Conservation (phyloP, 1,140 invertebrate species). For the Bactericera cockerelli region DNA sequence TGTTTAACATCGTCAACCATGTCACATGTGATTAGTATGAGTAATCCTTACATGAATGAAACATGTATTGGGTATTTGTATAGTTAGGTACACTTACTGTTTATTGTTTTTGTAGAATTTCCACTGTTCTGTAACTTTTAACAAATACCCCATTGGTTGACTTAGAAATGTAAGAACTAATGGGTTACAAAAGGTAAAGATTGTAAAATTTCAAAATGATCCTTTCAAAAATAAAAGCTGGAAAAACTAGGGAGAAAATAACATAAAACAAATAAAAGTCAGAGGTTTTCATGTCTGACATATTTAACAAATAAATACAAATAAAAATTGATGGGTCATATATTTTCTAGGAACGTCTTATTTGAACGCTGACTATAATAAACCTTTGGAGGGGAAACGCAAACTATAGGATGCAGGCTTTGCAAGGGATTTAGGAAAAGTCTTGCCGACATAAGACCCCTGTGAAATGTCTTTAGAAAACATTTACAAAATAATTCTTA, state of each 20-base stretch:
- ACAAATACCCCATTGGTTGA: too few relatives aligned
- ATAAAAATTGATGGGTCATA: not conserved
- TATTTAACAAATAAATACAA: slow-evolving; percentile 8
- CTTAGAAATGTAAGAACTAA: too few relatives aligned
- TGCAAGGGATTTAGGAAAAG: slow-evolving; percentile 1
- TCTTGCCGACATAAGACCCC: not conserved
- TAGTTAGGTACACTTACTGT: too few relatives aligned
- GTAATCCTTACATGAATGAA: too few relatives aligned
- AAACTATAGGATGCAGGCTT: not conserved
- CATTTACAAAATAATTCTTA: not conserved
- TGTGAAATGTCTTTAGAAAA: not conserved
- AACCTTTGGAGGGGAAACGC: not conserved
- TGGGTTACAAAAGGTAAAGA: too few relatives aligned
- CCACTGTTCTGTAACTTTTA: too few relatives aligned
- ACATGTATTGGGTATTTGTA: too few relatives aligned
- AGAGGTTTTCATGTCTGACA: not conserved
- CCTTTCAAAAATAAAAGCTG: not conserved
- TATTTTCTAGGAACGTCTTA: not conserved
- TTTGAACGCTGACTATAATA: too few relatives aligned
- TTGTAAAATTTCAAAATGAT: too few relatives aligned
- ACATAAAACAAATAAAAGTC: not conserved
- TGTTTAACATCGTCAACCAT: too few relatives aligned
- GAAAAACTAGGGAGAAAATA: not conserved
- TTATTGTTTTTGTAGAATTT: too few relatives aligned
- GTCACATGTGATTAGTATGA: too few relatives aligned